Percentiles rank a stretch among this genome's conserved stretches.
phyloP scores from a whole-genome alignment of 2,797 vertebrate species.

The Heliangelus exortis region DNA sequence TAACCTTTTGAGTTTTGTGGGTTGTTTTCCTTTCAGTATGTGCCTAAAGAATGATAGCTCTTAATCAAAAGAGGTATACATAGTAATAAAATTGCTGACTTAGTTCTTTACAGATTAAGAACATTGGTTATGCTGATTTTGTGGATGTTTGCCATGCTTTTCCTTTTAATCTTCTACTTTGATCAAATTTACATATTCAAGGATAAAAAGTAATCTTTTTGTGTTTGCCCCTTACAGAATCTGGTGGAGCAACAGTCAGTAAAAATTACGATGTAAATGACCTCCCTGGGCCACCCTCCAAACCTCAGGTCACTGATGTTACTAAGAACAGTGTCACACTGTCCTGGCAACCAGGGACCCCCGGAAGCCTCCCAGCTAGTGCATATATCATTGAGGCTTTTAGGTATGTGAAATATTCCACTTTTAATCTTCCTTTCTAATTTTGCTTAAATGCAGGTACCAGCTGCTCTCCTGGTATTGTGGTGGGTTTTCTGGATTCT shows the following conservation, averaged over 20 bases:
- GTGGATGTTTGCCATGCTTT: neutral
- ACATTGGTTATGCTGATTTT: neutral
- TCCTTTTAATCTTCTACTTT: conserved; percentile 13
- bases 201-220: conserved; percentile 26
- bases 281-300: conserved; percentile 94
- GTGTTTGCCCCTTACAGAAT: conserved; percentile 80
- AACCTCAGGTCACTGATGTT: conserved; percentile 97
- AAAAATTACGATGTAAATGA: conserved; percentile 91
- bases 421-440: conserved; percentile 1
- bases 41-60: neutral
- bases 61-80: neutral
- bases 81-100: neutral
- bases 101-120: neutral
- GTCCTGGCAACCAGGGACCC: conserved; percentile 92
- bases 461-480: neutral
- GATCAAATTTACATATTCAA: neutral
- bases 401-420: conserved; percentile 82
- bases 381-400: conserved; percentile 97
- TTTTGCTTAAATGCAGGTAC: conserved; percentile 6
- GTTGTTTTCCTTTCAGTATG: neutral
- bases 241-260: conserved; percentile 82
- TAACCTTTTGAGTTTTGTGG: neutral
- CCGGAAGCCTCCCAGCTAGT: conserved; percentile 86
- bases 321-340: conserved; percentile 97
- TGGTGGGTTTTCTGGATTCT: neutral